Evolutionary conservation across 1,140 invertebrate genomes (phyloP).

Genomic region (Drosophila arawakana): DNA sequence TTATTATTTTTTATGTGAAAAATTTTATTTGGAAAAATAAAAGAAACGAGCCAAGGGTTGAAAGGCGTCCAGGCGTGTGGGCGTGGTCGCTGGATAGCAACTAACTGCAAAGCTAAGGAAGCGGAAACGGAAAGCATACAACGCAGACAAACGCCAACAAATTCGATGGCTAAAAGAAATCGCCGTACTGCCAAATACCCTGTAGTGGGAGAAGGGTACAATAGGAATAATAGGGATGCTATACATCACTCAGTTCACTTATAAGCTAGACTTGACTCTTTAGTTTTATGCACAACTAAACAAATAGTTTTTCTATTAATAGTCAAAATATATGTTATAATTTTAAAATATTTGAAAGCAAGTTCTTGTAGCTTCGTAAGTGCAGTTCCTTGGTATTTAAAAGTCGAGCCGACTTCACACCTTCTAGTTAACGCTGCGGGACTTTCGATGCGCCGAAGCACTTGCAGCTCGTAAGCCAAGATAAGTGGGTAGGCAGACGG

Average conservation of each 20-base stretch:
- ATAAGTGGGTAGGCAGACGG: not conserved
- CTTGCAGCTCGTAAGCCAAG: conserved; percentile 29
- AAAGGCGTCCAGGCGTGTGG: not conserved
- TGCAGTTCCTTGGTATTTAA: conserved; percentile 5
- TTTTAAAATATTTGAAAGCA: too few relatives aligned
- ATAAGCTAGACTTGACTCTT: too few relatives aligned
- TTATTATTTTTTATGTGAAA: conserved; percentile 84
- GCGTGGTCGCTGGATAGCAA: conserved; percentile 46
- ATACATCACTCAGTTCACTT: too few relatives aligned
- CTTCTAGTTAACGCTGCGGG: conserved; percentile 28
- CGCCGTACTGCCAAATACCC: conserved; percentile 20
- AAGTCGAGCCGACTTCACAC: not conserved
- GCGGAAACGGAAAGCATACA: conserved; percentile 82
- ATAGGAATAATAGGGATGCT: too few relatives aligned
- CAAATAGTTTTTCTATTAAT: too few relatives aligned
- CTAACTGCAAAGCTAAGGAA: conserved; percentile 80
- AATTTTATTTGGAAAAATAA: conserved; percentile 57
- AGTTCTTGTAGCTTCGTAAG: not conserved
- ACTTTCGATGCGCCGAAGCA: conserved; percentile 63
- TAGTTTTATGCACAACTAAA: too few relatives aligned
- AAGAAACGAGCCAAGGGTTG: conserved; percentile 41
- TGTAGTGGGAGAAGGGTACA: not conserved
- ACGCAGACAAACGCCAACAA: conserved; percentile 76
- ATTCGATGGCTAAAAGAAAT: conserved; percentile 54
- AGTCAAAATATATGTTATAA: too few relatives aligned